Evolutionary conservation across 2,113 vertebrate species (phyloP).

Genomic region (Lophius piscatorius): DNA sequence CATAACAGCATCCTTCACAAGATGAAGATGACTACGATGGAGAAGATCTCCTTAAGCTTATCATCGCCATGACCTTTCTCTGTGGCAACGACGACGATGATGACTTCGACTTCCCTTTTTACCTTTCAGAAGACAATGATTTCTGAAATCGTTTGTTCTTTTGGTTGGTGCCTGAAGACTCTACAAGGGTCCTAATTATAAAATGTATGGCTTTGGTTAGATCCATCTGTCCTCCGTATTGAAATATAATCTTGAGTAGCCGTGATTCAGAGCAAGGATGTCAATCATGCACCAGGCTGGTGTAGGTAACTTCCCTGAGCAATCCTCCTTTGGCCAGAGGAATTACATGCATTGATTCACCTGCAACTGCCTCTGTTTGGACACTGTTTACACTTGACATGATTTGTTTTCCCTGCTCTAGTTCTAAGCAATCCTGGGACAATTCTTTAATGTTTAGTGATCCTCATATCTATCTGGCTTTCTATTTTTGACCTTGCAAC

Average conservation of each 20-base stretch:
- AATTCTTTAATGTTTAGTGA: background rate
- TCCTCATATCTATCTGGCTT: background rate
- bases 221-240: slow-evolving; percentile 3
- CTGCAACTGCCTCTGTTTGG: background rate
- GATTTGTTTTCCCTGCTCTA: slow-evolving; percentile 9
- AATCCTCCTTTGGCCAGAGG: background rate
- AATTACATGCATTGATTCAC: too few species aligned
- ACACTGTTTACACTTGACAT: background rate
- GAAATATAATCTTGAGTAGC: background rate
- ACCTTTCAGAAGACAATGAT: slow-evolving; percentile 25
- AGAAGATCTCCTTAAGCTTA: slow-evolving; percentile 64
- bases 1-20: slow-evolving; percentile 42
- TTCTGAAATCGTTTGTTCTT: slow-evolving; percentile 15
- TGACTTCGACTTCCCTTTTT: slow-evolving; percentile 32
- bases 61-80: slow-evolving; percentile 71
- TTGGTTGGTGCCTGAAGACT: slow-evolving; percentile 24
- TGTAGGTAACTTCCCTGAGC: slow-evolving; percentile 2
- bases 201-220: slow-evolving; percentile 14
- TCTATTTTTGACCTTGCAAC: background rate
- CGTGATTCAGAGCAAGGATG: background rate
- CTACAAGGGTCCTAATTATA: background rate
- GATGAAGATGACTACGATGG: slow-evolving; percentile 73
- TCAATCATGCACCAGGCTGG: background rate
- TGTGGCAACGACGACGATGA: slow-evolving; percentile 12
- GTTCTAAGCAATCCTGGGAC: background rate